Evolutionary conservation across 2,113 vertebrate species (phyloP).

Genomic region (Neolamprologus kungweensis): DNA sequence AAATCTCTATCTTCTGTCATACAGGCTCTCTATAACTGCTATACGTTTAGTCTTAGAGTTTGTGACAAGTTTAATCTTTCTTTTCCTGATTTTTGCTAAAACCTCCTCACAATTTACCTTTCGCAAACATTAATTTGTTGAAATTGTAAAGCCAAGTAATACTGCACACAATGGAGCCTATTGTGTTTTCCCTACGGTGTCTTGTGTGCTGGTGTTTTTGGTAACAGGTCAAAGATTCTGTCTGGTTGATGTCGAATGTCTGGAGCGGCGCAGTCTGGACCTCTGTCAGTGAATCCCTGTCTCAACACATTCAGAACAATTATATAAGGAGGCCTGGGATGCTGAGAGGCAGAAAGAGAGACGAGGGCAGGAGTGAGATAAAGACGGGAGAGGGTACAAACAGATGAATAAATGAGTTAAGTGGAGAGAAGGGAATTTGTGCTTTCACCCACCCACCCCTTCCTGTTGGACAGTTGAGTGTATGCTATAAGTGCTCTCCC

Average conservation of each 20-base stretch:
- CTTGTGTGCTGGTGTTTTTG: background rate
- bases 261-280: background rate
- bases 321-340: slow-evolving; percentile 28
- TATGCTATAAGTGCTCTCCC: slow-evolving; percentile 50
- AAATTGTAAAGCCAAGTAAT: background rate
- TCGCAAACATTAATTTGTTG: background rate
- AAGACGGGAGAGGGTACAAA: slow-evolving; percentile 6
- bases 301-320: slow-evolving; percentile 9
- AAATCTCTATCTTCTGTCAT: background rate
- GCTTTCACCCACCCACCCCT: slow-evolving; percentile 11
- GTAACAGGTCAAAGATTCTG: slow-evolving; percentile 12
- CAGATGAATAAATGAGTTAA: slow-evolving; percentile 67
- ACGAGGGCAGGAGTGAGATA: background rate
- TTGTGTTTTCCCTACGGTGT: background rate
- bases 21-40: background rate
- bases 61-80: background rate
- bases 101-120: background rate
- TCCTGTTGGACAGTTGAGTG: slow-evolving; percentile 45
- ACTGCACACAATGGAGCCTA: background rate
- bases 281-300: background rate
- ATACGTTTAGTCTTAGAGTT: background rate
- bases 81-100: background rate
- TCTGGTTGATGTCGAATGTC: background rate
- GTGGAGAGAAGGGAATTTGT: slow-evolving; percentile 60
- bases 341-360: background rate